A percentile compares a stretch with the other conserved stretches of the same genome.
These are phyloP conservation scores for Halictus ligatus DNA, from an alignment of 2,888 invertebrate genomes.

Conservation along the genomic window DNA sequence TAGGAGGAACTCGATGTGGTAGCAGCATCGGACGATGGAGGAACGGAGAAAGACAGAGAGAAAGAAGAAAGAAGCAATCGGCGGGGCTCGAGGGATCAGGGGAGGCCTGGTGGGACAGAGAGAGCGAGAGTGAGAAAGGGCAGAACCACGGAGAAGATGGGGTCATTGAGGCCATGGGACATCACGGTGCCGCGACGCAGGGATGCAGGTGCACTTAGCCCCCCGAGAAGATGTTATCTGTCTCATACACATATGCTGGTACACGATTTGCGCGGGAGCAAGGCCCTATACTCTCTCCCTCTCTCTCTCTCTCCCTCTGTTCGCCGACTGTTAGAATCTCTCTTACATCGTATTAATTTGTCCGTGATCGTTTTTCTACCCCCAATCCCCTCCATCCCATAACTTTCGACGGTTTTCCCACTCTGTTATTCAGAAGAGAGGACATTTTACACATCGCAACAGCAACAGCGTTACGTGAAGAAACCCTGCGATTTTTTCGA, in stretches of 20 bases:
- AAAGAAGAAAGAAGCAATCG: constrained; percentile 29
- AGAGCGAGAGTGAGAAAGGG: constrained; percentile 17
- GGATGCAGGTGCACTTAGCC: constrained; percentile 70
- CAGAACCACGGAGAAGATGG: constrained; percentile 54
- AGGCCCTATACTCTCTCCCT: constrained; percentile 8
- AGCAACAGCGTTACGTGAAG: background rate
- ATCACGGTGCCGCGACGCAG: constrained; percentile 63
- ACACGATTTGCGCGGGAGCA: constrained; percentile 39
- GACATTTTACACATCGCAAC: background rate
- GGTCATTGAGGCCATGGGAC: constrained; percentile 72
- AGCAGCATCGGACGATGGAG: constrained; percentile 47
- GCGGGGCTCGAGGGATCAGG: constrained; percentile 15
- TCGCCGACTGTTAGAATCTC: constrained; percentile 5
- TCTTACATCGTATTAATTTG: constrained; percentile 39
- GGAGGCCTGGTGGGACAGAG: background rate
- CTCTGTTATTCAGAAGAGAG: background rate
- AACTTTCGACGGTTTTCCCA: background rate
- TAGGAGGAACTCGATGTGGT: constrained; percentile 51
- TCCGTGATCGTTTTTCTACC: constrained; percentile 2
- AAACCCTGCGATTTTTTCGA: background rate
- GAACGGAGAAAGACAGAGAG: background rate
- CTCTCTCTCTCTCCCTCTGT: background rate
- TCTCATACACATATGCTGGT: constrained; percentile 59
- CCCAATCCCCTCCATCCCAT: background rate
- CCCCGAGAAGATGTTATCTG: constrained; percentile 70